Evolutionary conservation across 2,888 invertebrate species (phyloP), one percentile per base, ranked within the genome.

Genomic region (Plusia festucae): DNA sequence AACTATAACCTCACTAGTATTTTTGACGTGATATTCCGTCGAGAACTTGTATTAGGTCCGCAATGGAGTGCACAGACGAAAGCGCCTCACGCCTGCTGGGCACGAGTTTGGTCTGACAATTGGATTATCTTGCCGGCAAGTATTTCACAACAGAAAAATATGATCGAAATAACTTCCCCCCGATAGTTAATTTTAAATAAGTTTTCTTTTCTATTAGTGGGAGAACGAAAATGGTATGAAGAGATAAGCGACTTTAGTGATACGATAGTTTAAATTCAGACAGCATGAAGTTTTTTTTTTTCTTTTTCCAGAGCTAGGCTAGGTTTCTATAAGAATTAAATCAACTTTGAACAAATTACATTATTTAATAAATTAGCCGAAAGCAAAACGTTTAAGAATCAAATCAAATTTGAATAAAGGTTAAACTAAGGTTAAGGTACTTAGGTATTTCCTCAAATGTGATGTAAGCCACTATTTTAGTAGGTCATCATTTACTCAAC

Each of bases 91-190:
- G 91, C 90, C 81, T 84, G 87, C 87, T 92, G 87, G 84, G 83
- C 89, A 89, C 85, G 88, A 88, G 88, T 89, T 91, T 91, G 89
- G 88, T 85, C 86, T 86, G 85, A 86, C 90, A 91, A 93, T 91
- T 88, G 91, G 93, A 93, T 93, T 92, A 93, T 89, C 83, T 86
- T 87, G 82, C 84, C 79, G 78, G 83, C 83, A 85, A 87, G 76
- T 82, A 78, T 79, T 77, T 79, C 72, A 79, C 71, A 78, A 85
- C 68, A 73, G 63, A 74, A 79, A 81, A 78, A 79, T 68, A 76
- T 73, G 24, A 63, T 75, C 49, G 52, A 58, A 69, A 73, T 70
- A 71, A 79, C 70, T 77, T 71, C 56, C 44, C 24, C 20, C 5
- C 8, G 20, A 34, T 64, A 67, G 70, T 70, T 71, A 56, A 70